Percentiles rank a stretch among this genome's conserved stretches.
Evolutionary conservation across 2,113 vertebrate species (phyloP).

Genomic region (Pionites leucogaster): DNA sequence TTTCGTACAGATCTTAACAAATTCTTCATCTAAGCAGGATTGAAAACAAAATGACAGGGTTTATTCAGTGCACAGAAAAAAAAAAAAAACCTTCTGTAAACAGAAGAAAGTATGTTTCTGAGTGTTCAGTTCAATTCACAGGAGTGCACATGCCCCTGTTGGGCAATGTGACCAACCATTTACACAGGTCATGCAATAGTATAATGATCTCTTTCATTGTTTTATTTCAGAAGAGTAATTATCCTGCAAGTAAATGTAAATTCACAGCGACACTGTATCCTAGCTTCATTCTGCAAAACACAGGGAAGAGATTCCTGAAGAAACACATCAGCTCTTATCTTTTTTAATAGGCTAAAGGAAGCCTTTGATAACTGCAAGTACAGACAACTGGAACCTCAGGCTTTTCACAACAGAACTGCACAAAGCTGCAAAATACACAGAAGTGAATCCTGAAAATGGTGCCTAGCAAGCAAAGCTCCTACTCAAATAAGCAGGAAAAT

Average conservation of each 20-base stretch:
- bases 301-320: neutral
- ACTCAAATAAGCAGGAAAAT: neutral
- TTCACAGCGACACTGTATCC: accelerated
- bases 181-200: accelerated
- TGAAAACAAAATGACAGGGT: neutral
- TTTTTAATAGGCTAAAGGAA: accelerated
- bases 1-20: conserved; percentile 86
- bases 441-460: neutral
- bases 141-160: accelerated
- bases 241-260: neutral
- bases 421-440: neutral
- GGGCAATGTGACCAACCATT: accelerated
- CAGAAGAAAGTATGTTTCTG: accelerated
- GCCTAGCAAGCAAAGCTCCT: neutral
- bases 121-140: accelerated
- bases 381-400: accelerated
- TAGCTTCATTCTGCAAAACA: neutral
- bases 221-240: neutral
- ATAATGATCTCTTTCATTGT: accelerated
- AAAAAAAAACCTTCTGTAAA: neutral
- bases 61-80: neutral
- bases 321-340: neutral
- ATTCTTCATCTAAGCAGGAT: conserved; percentile 83
- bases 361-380: neutral
- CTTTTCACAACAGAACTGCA: neutral